Evolutionary conservation across 1,140 invertebrate genomes (phyloP).

Genomic region (Pseudomyrmex pallidus): DNA sequence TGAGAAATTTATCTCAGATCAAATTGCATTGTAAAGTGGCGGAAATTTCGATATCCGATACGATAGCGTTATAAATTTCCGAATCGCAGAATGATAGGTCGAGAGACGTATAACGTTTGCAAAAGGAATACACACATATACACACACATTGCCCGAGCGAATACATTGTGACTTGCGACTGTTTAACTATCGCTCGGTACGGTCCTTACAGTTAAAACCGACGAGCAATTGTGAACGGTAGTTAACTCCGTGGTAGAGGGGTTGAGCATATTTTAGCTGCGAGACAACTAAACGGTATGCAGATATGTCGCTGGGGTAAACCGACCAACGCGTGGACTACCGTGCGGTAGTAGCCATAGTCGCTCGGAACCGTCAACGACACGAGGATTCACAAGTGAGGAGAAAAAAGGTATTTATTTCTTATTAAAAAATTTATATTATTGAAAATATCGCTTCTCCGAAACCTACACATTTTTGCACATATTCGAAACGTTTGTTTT

Average conservation of each 20-base stretch:
- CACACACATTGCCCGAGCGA: no score
- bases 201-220: constrained; percentile 68
- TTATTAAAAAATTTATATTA: constrained; percentile 8
- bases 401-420: constrained; percentile 57
- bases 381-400: constrained; percentile 39
- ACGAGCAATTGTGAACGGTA: constrained; percentile 64
- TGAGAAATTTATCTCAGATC: no score
- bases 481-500: no score
- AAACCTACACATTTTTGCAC: no score
- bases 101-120: no score
- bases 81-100: no score
- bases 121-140: no score
- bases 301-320: constrained; percentile 70
- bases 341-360: constrained; percentile 73
- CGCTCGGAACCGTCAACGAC: constrained; percentile 72
- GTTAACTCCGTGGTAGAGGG: constrained; percentile 61
- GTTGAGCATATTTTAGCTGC: constrained; percentile 64
- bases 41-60: no score
- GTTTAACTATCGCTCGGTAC: constrained; percentile 58
- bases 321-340: constrained; percentile 57
- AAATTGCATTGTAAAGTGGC: no score
- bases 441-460: no score
- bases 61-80: no score
- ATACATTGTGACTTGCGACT: neutral
- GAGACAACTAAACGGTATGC: constrained; percentile 69